Evolutionary conservation across 2,888 invertebrate genomes (phyloP), one percentile per base, ranked within the genome.

Genomic region (Eristalis tenax): DNA sequence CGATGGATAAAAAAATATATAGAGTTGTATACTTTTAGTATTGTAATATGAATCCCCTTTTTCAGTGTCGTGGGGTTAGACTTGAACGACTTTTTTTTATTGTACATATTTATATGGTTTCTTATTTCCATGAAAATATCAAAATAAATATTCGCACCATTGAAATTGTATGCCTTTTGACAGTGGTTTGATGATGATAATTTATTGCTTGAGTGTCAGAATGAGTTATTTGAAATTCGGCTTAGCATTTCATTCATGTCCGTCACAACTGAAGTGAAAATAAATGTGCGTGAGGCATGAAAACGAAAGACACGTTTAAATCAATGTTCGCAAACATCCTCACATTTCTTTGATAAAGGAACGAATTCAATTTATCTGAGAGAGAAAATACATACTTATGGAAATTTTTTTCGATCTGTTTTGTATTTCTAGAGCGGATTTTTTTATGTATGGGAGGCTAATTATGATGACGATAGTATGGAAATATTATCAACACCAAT

Each of bases 131-230:
- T 11, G 18, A 69, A 63, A 69, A 69, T 28, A 59, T 83, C 26
- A 70, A 70, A 75, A 83, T 68, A 83, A 66, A 84, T 64, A 66
- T 80, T 28, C 75, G 57, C 22, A 28, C 50, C 66, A 84, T 75
- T 80, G 81, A 82, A 84, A 71, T 70, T 76, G 61, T 73, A 40
- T 68, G 61, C 66, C 61, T 76, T 84, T 80, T 81, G 85, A 69
- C 73, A 77, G 76, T n/a, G 43, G 68, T 85, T 81, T 85, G 81
- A 80, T 43, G 79, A 73, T 66, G 43, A 64, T 56, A 68, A 76
- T 85, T 80, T 81, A 81, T 81, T 64, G 71, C 63, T 64, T 59
- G 35, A 73, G 69, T 73, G 81, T 81, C 76, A 85, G 61, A 73
- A 77, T 73, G 81, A 81, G 56, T 77, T 69, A 77, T 77, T 68